Evolutionary conservation across 2,888 invertebrate genomes (phyloP).

Genomic region (Thyatira batis): DNA sequence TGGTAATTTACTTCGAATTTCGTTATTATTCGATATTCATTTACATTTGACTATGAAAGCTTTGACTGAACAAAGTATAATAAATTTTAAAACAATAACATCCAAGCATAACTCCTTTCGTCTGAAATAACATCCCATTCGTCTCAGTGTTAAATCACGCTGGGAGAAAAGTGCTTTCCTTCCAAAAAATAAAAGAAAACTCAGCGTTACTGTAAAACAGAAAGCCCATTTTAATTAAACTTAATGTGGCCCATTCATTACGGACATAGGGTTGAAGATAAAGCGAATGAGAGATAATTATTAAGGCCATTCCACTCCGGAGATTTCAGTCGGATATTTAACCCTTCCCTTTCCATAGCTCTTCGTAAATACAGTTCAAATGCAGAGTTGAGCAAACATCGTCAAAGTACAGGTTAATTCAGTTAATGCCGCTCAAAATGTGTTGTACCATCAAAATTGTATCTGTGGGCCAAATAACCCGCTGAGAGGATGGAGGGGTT

Average conservation of each 20-base stretch:
- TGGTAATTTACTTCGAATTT: no score
- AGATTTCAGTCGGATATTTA: slow-evolving; percentile 40
- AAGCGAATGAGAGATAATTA: slow-evolving; percentile 51
- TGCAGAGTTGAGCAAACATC: slow-evolving; percentile 6
- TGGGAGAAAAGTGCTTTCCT: slow-evolving; percentile 7
- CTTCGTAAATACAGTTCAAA: slow-evolving; percentile 29
- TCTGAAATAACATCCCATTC: neutral
- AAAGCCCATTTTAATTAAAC: slow-evolving; percentile 52
- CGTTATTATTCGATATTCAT: no score
- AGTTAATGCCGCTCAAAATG: slow-evolving; percentile 14
- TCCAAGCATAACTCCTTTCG: neutral
- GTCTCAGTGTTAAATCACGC: neutral
- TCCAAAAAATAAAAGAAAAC: slow-evolving; percentile 23
- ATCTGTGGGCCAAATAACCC: no score
- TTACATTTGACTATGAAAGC: no score
- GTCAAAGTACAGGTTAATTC: slow-evolving; percentile 20
- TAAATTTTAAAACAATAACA: neutral
- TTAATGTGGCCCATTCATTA: slow-evolving; percentile 50
- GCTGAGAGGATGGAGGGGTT: neutral
- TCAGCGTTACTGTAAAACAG: slow-evolving; percentile 22
- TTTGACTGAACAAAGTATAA: neutral
- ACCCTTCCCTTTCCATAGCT: slow-evolving; percentile 32
- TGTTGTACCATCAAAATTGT: neutral
- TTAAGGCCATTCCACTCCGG: slow-evolving; percentile 37
- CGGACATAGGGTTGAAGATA: slow-evolving; percentile 46